These are phyloP conservation scores for Phymastichus coffea DNA, from an alignment of 1,140 invertebrate genomes.

Conservation along the genomic window DNA sequence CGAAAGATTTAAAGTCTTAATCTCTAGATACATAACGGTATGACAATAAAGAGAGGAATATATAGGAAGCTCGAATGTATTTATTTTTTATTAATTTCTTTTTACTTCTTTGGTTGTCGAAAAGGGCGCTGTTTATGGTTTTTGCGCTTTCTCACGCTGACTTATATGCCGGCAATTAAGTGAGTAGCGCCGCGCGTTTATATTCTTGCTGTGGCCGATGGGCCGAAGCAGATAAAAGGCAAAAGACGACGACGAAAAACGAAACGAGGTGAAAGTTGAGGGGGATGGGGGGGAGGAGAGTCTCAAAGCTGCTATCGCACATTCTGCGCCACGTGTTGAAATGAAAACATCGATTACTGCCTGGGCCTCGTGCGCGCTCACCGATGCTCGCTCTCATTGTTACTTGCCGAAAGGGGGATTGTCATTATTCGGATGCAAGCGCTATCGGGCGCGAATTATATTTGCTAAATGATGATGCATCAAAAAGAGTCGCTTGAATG, in stretches of 20 bases:
- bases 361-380: too few relatives aligned
- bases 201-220: background rate
- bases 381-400: background rate
- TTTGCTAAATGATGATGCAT: too few relatives aligned
- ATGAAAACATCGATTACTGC: constrained; percentile 14
- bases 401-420: background rate
- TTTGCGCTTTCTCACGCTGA: constrained; percentile 19
- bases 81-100: background rate
- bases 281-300: background rate
- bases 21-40: constrained; percentile 1
- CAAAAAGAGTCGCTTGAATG: too few relatives aligned
- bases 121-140: background rate
- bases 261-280: constrained; percentile 12
- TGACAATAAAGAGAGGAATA: background rate
- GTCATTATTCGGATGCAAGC: too few relatives aligned
- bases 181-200: background rate
- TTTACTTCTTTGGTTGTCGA: background rate
- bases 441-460: too few relatives aligned
- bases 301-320: too few relatives aligned
- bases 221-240: background rate
- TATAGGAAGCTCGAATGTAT: background rate
- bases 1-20: constrained; percentile 11
- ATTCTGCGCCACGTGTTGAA: too few relatives aligned
- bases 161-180: constrained; percentile 24
- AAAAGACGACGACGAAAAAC: background rate